Evolutionary conservation across 2,888 invertebrate species (phyloP), one percentile per base, ranked within the genome.

Genomic region (Tetheella fluctuosa): DNA sequence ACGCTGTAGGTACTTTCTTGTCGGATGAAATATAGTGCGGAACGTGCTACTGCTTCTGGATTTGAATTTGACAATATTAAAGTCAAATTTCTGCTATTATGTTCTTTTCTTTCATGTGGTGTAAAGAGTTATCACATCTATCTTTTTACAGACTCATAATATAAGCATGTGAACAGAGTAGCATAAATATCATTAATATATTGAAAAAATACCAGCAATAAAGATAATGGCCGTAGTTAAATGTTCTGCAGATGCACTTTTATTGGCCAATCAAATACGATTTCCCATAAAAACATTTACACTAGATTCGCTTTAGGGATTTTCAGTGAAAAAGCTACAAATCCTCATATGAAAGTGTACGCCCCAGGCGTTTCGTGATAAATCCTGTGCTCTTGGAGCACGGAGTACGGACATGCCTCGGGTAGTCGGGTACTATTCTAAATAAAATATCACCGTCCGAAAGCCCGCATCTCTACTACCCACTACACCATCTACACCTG

Each of bases 361-460:
- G 68, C 73, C 59, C 56, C 61, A 39, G 68, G 75, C 73, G 65
- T 66, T 75, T 58, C 30, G 20, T 66, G 67, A 64, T 65, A 68
- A 69, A 73, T 68, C 64, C 76, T 20, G 65, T 70, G 69, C 67
- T 64, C 59, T 54, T 57, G 65, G 48, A 48, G 48, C 48, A 48
- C 48, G 48, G 48, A 48, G 48, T 48, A 48, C 48, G 62, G 60
- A 60, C 60, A 58, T 58, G 58, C 63, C 60, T 48, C 48, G 48
- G 48, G 48, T 48, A 48, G 8, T 20, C 68, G 64, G 66, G 64
- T 64, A 65, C 68, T 62, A 63, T 69, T 72, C 68, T 81, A 79
- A 81, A 81, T 82, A 79, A 80, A 80, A 80, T 77, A 82, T 77
- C 60, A 58, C 64, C 61, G 59, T 61, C 62, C 59, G 59, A 59